These are phyloP conservation scores for Anoplolepis gracilipes DNA, from an alignment of 1,140 invertebrate species.

Conservation along the genomic window DNA sequence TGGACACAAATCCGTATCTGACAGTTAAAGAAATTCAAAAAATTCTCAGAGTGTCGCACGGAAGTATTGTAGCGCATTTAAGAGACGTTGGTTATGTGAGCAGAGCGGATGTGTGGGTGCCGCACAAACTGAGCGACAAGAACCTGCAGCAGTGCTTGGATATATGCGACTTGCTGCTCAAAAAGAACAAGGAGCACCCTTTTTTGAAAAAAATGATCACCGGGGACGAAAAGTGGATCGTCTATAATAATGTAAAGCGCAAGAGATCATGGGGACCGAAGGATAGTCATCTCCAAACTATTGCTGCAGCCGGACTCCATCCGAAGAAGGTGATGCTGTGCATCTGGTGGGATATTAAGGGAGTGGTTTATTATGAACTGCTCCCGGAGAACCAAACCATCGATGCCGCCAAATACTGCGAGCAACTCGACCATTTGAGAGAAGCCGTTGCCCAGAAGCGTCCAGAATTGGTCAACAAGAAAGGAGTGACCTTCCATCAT, in stretches of 20 bases:
- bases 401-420: background rate
- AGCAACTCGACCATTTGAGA: background rate
- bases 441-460: background rate
- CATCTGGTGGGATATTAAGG: slow-evolving; percentile 17
- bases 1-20: slow-evolving; percentile 4
- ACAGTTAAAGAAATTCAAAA: background rate
- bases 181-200: too few species aligned
- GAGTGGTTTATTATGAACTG: slow-evolving; percentile 7
- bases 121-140: too few species aligned
- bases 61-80: too few species aligned
- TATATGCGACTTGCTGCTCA: too few species aligned
- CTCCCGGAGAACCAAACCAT: background rate
- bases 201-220: too few species aligned
- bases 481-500: background rate
- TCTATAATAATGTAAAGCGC: background rate
- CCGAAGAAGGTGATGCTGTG: slow-evolving; percentile 6
- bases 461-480: background rate
- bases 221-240: too few species aligned
- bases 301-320: background rate
- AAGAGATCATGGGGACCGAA: background rate
- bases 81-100: too few species aligned
- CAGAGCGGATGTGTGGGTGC: too few species aligned
- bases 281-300: background rate
- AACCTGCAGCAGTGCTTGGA: too few species aligned
- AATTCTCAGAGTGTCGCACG: background rate